These are phyloP conservation scores for Gryllus longicercus DNA, from an alignment of 2,888 invertebrate genomes.

Conservation along the genomic window DNA sequence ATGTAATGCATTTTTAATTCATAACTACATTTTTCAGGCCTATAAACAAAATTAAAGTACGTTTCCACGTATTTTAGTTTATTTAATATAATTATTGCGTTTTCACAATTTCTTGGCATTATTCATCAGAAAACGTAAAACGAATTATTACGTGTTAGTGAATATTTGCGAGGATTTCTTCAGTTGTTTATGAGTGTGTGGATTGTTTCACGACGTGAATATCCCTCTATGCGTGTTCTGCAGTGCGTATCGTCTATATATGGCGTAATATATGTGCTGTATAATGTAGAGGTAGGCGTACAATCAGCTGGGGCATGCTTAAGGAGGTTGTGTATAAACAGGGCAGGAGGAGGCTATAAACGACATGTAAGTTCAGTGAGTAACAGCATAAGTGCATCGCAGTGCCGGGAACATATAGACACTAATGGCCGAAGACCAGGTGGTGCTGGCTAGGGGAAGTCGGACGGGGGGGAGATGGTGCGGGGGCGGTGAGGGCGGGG, in stretches of 20 bases:
- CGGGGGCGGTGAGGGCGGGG: no score
- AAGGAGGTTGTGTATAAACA: neutral
- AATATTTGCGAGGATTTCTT: constrained; percentile 5
- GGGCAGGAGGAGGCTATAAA: neutral
- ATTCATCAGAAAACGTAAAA: neutral
- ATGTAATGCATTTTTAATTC: no score
- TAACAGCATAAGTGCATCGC: neutral
- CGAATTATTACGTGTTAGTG: neutral
- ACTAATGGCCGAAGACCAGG: constrained; percentile 17
- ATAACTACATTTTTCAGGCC: no score
- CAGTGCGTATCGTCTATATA: neutral
- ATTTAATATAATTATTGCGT: neutral
- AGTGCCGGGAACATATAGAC: constrained; percentile 1
- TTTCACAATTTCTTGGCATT: neutral
- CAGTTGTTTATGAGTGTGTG: neutral
- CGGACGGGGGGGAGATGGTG: neutral
- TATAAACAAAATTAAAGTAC: no score
- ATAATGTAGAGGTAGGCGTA: constrained; percentile 17
- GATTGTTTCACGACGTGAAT: constrained; percentile 5
- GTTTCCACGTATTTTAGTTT: neutral
- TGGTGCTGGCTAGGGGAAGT: neutral
- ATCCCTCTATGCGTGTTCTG: neutral
- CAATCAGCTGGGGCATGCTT: constrained; percentile 17
- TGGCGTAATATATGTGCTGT: constrained; percentile 8
- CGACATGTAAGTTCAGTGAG: neutral